These are phyloP conservation scores for Pocota personata DNA, from an alignment of 2,888 invertebrate species.

Conservation along the genomic window DNA sequence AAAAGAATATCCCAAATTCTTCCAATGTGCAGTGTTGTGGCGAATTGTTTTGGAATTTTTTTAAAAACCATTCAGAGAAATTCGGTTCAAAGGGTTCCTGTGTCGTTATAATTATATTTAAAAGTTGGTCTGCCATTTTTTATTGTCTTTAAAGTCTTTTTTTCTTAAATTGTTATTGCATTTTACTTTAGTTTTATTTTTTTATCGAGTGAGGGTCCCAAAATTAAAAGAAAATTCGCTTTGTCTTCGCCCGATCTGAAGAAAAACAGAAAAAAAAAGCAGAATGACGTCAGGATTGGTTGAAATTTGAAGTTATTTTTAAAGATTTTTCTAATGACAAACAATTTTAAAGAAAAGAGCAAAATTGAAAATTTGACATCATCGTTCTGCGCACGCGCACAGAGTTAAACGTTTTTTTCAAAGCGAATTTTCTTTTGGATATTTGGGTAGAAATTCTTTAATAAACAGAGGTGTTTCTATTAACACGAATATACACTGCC, in stretches of 20 bases:
- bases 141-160: conserved; percentile 1
- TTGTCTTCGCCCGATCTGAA: conserved; percentile 66
- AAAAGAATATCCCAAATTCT: conserved; percentile 85
- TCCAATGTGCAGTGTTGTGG: conserved; percentile 77
- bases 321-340: conserved; percentile 16
- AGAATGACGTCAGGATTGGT: conserved; percentile 64
- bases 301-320: conserved; percentile 46
- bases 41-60: conserved; percentile 67
- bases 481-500: too few species aligned
- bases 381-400: conserved; percentile 16
- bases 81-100: conserved; percentile 58
- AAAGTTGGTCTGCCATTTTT: conserved; percentile 64
- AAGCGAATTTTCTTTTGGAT: conserved; percentile 70
- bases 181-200: neutral
- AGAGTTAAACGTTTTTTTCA: neutral
- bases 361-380: conserved; percentile 59
- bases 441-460: neutral
- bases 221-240: conserved; percentile 73
- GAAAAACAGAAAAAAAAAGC: conserved; percentile 69
- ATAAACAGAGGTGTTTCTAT: neutral
- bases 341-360: conserved; percentile 19
- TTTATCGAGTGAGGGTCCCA: conserved; percentile 34
- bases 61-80: conserved; percentile 76
- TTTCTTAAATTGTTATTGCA: conserved; percentile 24
- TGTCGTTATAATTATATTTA: conserved; percentile 60